phyloP scores from a whole-genome alignment of 2,113 vertebrate species.

The Centropus unirufus region DNA sequence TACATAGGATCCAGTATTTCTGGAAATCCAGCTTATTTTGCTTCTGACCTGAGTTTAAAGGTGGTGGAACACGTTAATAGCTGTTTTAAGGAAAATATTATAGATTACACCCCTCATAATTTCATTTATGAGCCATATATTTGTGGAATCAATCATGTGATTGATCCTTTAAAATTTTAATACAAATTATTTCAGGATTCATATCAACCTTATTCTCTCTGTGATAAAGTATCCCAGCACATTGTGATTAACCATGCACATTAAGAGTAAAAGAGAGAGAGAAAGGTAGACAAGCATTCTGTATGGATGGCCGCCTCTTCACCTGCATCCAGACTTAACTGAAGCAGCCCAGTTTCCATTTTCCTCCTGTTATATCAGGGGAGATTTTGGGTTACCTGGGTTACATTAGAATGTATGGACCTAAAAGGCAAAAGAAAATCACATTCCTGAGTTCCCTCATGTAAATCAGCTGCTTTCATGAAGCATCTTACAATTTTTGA shows the following conservation, averaged over 20 bases:
- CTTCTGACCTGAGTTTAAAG: neutral
- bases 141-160: neutral
- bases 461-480: neutral
- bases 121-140: neutral
- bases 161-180: neutral
- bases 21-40: neutral
- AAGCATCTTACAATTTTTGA: neutral
- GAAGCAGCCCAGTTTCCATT: neutral
- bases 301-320: neutral
- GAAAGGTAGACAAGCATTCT: neutral
- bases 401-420: neutral
- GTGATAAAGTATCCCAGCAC: neutral
- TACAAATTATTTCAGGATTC: neutral
- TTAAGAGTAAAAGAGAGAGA: neutral
- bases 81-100: neutral
- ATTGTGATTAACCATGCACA: neutral
- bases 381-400: neutral
- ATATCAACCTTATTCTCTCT: neutral
- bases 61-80: neutral
- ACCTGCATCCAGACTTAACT: neutral
- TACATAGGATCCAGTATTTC: neutral
- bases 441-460: neutral
- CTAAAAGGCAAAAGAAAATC: neutral
- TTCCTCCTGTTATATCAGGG: neutral
- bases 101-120: fast-evolving